phyloP scores from a whole-genome alignment of 2,113 vertebrate species.

The Rhipidura dahli region DNA sequence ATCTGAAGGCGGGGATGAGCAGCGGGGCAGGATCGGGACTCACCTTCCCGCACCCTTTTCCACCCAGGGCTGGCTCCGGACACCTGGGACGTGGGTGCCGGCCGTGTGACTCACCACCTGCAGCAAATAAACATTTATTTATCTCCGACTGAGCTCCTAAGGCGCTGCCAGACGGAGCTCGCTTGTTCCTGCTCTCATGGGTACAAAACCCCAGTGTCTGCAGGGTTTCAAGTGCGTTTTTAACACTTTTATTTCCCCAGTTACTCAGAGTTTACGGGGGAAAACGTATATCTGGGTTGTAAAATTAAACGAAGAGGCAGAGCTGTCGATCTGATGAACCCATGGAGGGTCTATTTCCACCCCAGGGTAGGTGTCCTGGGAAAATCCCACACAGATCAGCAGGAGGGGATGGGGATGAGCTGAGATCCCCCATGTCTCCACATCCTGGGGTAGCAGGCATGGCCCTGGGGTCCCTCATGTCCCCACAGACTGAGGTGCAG shows the following conservation, averaged over 20 bases:
- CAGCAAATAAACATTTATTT: neutral
- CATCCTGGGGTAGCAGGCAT: neutral
- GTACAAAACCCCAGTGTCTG: fast-evolving
- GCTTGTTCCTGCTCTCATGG: fast-evolving
- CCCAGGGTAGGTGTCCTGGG: neutral
- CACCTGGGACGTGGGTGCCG: fast-evolving
- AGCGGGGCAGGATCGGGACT: fast-evolving
- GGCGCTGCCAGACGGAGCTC: fast-evolving
- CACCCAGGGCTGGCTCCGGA: neutral
- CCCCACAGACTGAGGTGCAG: neutral
- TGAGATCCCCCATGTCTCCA: too few relatives aligned
- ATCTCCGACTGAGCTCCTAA: fast-evolving
- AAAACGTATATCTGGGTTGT: fast-evolving
- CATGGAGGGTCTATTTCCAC: neutral
- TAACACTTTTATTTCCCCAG: fast-evolving
- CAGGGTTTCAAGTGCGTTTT: fast-evolving
- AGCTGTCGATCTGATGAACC: neutral
- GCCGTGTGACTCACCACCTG: fast-evolving
- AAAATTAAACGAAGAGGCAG: neutral
- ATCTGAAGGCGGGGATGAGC: fast-evolving
- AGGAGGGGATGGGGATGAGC: fast-evolving
- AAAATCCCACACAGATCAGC: neutral
- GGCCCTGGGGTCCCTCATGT: neutral
- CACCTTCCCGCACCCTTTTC: fast-evolving
- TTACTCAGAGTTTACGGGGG: fast-evolving